Conservation (phyloP, 2,888 invertebrate species). For the Tiphia femorata region DNA sequence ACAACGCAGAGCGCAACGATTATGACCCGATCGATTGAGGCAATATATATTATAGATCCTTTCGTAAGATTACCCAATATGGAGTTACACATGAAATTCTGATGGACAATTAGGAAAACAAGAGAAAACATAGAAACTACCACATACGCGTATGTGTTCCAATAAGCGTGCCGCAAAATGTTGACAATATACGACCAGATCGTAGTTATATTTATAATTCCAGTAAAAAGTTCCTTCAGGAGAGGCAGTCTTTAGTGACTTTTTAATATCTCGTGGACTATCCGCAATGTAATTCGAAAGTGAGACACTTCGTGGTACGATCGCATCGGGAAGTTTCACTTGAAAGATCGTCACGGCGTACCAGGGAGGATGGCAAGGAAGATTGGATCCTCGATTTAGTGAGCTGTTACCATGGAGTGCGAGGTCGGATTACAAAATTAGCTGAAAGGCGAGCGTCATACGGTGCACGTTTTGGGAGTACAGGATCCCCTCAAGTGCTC, state of each 20-base stretch:
- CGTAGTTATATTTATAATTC: no score
- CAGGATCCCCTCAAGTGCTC: constrained; percentile 49
- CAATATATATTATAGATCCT: no score
- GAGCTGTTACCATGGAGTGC: constrained; percentile 63
- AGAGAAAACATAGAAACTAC: background rate
- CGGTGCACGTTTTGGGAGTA: constrained; percentile 45
- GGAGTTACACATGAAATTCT: no score
- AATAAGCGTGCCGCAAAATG: background rate
- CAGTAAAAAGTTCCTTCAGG: no score
- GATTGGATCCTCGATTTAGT: constrained; percentile 64
- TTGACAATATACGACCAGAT: background rate
- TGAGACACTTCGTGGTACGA: background rate
- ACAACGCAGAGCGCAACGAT: constrained; percentile 4
- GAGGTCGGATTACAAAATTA: constrained; percentile 65
- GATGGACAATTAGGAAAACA: no score
- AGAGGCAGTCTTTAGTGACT: background rate
- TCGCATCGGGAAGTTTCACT: background rate
- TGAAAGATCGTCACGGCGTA: background rate
- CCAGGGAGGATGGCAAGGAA: constrained; percentile 37
- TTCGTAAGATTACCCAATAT: no score
- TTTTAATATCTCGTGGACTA: background rate
- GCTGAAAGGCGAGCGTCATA: constrained; percentile 50
- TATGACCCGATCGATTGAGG: background rate
- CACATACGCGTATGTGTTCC: background rate
- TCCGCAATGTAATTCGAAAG: background rate